Evolutionary conservation across 2,888 invertebrate species (phyloP), one percentile per base, ranked within the genome.

Genomic region (Hedychridium roseum): DNA sequence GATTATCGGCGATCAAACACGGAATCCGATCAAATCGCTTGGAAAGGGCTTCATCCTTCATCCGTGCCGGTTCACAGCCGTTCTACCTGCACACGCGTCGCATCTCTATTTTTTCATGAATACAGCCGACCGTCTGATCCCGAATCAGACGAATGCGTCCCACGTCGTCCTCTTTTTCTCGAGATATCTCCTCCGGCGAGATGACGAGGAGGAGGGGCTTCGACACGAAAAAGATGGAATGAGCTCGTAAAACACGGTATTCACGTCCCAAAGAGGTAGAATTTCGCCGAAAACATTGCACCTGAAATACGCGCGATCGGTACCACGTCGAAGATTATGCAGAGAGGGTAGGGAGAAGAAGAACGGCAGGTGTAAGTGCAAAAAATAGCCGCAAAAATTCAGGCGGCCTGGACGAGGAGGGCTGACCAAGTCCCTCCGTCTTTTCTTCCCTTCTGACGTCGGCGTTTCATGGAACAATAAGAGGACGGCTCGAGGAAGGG

Each of bases 1-100:
- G 70, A 70, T 71, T 71, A 71, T 63, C 65, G 59, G 61, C 65
- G 68, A 70, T 70, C 59, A 63, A 65, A 67, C 65, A 48, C 60
- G 60, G 59, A 68, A 71, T 70, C 68, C 63, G 65, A 70, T 68
- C 60, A 71, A 68, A 68, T 68, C 68, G 60, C 53, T 63, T 58
- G 60, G 63, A 66, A 68, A 60, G 59, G 70, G 68, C 66, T 71
- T 68, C 65, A 56, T 62, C 50, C 56, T 58, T 62, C 50, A 55
- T 64, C 53, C 46, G 61, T 60, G 57, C 65, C 60, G 59, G 54
- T 53, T 58, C 54, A 50, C 49, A 38, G 55, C 35, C 50, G 43
- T 50, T 12, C 21, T 26, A 40, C 32, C 34, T 37, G 9, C 27
- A 9, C 3, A 11, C 27, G 3, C 9, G 9, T 7, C n/a, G 3